Percentiles rank a stretch among this genome's conserved stretches.
Conservation (phyloP, 92 coral and sea anemone genomes). For the Parazoanthus darwini region DNA sequence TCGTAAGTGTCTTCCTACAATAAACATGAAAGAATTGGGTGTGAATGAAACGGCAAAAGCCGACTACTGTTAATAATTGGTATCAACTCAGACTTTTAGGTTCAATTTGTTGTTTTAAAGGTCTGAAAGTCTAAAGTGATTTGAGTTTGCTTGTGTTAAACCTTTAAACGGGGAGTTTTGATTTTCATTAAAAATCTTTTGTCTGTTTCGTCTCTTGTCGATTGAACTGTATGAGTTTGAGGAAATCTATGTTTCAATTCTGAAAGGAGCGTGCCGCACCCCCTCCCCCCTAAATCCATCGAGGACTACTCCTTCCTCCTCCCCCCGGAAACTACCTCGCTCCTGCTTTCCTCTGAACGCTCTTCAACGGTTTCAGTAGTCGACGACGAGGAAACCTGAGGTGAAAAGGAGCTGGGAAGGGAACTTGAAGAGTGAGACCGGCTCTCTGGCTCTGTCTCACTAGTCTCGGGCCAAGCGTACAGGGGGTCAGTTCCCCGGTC, state of each 20-base stretch:
- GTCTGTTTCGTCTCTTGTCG: too few relatives aligned
- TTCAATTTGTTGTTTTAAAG: too few relatives aligned
- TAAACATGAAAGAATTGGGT: neutral
- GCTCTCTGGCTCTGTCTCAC: neutral
- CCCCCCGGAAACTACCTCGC: neutral
- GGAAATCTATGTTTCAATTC: too few relatives aligned
- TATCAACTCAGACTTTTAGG: neutral
- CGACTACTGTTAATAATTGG: neutral
- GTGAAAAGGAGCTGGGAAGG: neutral
- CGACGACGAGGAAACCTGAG: neutral
- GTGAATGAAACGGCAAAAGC: neutral
- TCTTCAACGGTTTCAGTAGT: neutral
- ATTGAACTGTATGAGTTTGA: too few relatives aligned
- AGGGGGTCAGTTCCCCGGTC: constrained; percentile 77
- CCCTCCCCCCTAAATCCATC: too few relatives aligned
- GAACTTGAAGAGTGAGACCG: neutral
- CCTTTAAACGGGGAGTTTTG: too few relatives aligned
- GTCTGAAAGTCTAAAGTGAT: too few relatives aligned
- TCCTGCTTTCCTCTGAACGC: neutral
- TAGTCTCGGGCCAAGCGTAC: constrained; percentile 63
- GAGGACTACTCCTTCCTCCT: too few relatives aligned
- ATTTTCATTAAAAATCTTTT: too few relatives aligned
- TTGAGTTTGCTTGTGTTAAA: neutral
- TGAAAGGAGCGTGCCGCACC: too few relatives aligned
- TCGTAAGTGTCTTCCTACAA: constrained; percentile 13